Evolutionary conservation across 2,888 invertebrate species (phyloP), one percentile per base, ranked within the genome.

Genomic region (Volucella inanis): DNA sequence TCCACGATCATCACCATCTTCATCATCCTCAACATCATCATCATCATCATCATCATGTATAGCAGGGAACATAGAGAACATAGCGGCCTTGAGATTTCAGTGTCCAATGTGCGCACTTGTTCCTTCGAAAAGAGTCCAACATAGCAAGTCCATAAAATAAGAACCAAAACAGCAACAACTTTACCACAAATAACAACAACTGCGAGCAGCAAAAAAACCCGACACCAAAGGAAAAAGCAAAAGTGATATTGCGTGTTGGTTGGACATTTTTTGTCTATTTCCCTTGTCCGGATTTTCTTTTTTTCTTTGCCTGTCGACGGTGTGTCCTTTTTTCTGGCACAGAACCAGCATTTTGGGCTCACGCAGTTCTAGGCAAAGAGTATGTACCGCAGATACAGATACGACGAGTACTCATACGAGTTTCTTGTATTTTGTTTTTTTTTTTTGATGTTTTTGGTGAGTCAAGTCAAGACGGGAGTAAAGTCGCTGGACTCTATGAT

Each of bases 171-270:
- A 6, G 31, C 31, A 31, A 31, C 31, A 31, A 31, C 31, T 6
- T 31, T 31, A 31, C 31, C 31, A 31, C 31, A 31, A 31, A 31
- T 31, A 31, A 31, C 31, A 31, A 31, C 31, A 31, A 31, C 31
- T 31, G 31, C 31, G 31, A 31, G 31, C 38, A 14, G 18, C 47
- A 14, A n/a, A 41, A 6, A 61, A 64, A 59, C 59, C 52, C 10
- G 11, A 49, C 50, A 57, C 14, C 50, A 79, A 83, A 65, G 80
- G 61, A 80, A 81, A 77, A 83, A 78, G 81, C 76, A 81, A 85
- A 72, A 85, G 81, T 77, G 81, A 81, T 72, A 64, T 85, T 85
- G 85, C 85, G 85, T 85, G 85, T 85, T 85, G 76, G 67, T 72
- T 72, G 85, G 71, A 61, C 76, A 76, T 81, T 52, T 71, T 75